Evolutionary conservation across 2,113 vertebrate species (phyloP), one percentile per base, ranked within the genome.

Genomic region (Neotoma lepida): DNA sequence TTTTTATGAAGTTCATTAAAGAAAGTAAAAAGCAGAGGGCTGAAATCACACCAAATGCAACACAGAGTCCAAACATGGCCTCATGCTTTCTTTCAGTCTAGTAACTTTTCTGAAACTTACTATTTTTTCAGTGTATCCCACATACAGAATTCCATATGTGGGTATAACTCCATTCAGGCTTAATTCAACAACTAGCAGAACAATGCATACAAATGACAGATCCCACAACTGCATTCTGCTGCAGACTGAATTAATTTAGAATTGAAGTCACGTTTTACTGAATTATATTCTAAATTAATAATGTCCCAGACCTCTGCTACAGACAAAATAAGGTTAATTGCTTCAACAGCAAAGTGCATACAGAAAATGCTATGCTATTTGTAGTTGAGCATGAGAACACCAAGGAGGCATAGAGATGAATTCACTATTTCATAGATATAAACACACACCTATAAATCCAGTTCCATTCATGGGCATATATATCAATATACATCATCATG

Each of bases 231-330:
- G 76, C 61, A 94, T 35, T 74, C 81, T 44, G 10, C 61, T 41
- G 58, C 58, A 82, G 5, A 95, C 41, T 86, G 80, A 89, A 90
- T 4, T 85, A 13, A 86, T 86, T 88, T 89, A 88, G n/a, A 93
- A 74, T 12, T 81, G 49, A 89, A 95, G 86, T 80, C 54, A 76
- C 5, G 18, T 88, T 97, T 94, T 82, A 74, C 82, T 92, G 71
- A 94, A 92, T 82, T 91, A 86, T 41, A 39, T 17, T 94, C 46
- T 86, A 92, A 85, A 81, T 93, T 68, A 95, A 13, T 58, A 94
- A 94, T 61, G 39, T 78, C 30, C 63, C 61, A 81, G 58, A 66
- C 46, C 39, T 88, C 26, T 90, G 30, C 51, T 46, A 78, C 1
- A 73, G 44, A 89, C 33, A 94, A 85, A 94, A 39, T 58, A 49